Base-by-base conservation (phyloP, 2,113 vertebrate genomes). In the Lepus americanus region DNA sequence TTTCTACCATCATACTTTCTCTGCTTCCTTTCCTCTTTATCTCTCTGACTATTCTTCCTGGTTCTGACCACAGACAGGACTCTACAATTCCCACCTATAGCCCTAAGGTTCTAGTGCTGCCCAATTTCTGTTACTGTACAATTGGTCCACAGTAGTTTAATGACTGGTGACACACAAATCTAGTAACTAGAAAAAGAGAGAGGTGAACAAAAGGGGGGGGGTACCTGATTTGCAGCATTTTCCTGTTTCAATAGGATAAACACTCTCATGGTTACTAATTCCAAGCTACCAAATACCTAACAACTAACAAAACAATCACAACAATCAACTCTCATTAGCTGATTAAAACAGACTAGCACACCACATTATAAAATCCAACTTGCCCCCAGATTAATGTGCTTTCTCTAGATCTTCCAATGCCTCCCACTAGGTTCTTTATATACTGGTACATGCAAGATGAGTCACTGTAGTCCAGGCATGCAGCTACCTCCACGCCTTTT, bases 221-320 rank as follows among this genome's bases (percentile, higher is more conserved):
- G 22, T 51, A n/a, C 23, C 55, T 29, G 23, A 36, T 77, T 17
- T 72, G 31, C 39, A 77, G 5, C n/a, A 66, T 86, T 70, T 89
- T 36, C 74, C 78, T 22, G 81, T 89, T 76, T 77, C 10, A 31
- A 14, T 59, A 79, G 17, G 55, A 39, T 36, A 51, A 89, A 85
- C 61, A 59, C 0, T 63, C 5, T 94, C 31, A n/a, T 14, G 10
- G 66, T 8, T 23, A 36, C 14, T 22, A 77, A 36, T 72, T 77
- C 88, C 55, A 94, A 85, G 22, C 16, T 77, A 81, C 67, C 55
- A 84, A 84, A 85, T 25, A 78, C 66, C 81, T 88, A 70, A 63
- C 4, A 74, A 69, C 10, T 6, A 80, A 39, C 39, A 39, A 39
- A 39, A 39, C 5, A 39, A 39, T 39, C 39, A 39, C 39, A 92